Evolutionary conservation across 2,113 vertebrate genomes (phyloP), one percentile per base, ranked within the genome.

Genomic region (Pterocles orientalis): DNA sequence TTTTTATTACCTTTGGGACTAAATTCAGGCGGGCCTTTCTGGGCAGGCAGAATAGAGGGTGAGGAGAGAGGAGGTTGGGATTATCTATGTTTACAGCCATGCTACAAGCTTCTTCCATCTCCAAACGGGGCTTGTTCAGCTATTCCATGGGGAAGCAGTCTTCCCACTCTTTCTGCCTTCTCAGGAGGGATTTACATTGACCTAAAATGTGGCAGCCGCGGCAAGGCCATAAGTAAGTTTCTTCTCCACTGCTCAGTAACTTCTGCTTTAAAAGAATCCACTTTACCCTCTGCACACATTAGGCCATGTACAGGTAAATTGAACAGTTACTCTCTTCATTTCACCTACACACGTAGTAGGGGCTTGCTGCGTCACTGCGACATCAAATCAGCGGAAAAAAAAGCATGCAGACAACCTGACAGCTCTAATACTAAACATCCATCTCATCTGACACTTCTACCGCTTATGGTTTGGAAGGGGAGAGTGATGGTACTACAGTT

Each of bases 1-100:
- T 70, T 88, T 82, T 41, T 34, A 19, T 84, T 71, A 13, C 29
- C 7, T 68, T 43, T 47, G 19, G 21, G 7, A 28, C 28, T 36
- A 23, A 45, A 16, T 62, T 80, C 43, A 57, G 12, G 9, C 23
- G 48, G 3, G 3, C 8, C 14, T 41, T 87, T 77, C 21, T 28
- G n/a, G 14, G 18, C 28, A 11, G 66, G 29, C 14, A 76, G 41
- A 53, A 25, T 9, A 9, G 16, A 80, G 56, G 4, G 4, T 10
- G 12, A 65, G 9, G 9, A 43, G 21, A 48, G 18, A 20, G 3
- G 6, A 2, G 1, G 1, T 15, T 72, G 31, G 54, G 20, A 23
- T 50, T 54, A 18, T 34, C 15, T 24, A 12, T 48, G 8, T 80
- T 88, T 54, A 11, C 24, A 45, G 15, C 28, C 39, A 20, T 26